Evolutionary conservation across 2,797 vertebrate genomes (phyloP).

Genomic region (Lemur catta): DNA sequence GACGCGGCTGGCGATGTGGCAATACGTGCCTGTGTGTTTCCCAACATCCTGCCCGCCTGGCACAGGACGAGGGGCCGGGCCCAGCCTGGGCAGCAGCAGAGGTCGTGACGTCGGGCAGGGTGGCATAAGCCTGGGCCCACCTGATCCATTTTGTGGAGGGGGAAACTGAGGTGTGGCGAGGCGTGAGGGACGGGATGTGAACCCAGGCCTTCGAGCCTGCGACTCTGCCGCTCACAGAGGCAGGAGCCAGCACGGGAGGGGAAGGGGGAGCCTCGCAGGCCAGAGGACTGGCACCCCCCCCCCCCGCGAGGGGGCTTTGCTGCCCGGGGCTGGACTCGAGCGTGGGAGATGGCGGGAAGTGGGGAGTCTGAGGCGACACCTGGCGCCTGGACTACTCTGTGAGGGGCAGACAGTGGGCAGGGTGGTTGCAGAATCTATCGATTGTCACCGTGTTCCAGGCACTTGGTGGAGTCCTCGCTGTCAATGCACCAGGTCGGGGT

Average conservation of each 20-base stretch:
- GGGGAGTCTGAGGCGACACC: background rate
- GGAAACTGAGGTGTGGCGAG: background rate
- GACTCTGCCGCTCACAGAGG: accelerated
- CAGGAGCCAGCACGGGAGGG: background rate
- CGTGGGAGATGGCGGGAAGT: accelerated
- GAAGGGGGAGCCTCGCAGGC: background rate
- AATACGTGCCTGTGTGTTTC: slow-evolving; percentile 53
- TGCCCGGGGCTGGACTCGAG: accelerated
- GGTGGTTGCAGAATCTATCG: accelerated
- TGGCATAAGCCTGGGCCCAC: accelerated
- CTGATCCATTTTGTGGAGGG: background rate
- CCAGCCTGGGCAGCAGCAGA: background rate
- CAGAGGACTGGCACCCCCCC: accelerated
- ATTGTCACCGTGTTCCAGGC: accelerated
- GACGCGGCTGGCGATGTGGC: slow-evolving; percentile 21
- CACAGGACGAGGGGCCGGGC: slow-evolving; percentile 35
- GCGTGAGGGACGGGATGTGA: background rate
- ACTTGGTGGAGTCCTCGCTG: accelerated
- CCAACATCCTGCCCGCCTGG: slow-evolving; percentile 62
- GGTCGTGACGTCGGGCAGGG: background rate
- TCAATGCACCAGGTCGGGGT: accelerated
- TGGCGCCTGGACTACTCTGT: accelerated
- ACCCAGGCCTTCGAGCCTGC: no score
- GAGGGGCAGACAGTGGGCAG: accelerated
- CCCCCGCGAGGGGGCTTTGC: background rate